Evolutionary conservation across 2,797 vertebrate species (phyloP).

Genomic region (Tympanoctomys barrerae): DNA sequence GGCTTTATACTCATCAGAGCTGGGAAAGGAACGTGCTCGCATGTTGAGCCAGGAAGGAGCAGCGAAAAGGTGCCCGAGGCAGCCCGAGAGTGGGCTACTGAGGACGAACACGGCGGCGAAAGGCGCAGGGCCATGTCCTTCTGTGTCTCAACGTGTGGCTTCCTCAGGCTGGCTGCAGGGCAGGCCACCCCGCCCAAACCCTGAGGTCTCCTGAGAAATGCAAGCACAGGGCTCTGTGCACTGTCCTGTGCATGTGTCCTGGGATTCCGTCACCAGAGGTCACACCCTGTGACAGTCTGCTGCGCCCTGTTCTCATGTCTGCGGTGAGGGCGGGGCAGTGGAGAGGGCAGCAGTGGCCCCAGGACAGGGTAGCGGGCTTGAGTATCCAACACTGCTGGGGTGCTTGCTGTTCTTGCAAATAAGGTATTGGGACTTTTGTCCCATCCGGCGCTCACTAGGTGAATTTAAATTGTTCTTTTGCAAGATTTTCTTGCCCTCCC

Average conservation of each 20-base stretch:
- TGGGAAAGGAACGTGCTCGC: neutral
- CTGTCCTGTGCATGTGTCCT: neutral
- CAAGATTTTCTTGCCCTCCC: neutral
- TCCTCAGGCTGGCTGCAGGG: neutral
- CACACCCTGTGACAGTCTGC: neutral
- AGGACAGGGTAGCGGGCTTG: neutral
- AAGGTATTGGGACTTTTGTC: neutral
- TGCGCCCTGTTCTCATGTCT: neutral
- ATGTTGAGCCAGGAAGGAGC: neutral
- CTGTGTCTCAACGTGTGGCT: neutral
- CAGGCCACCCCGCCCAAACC: neutral
- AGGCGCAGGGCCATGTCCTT: neutral
- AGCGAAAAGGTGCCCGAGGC: neutral
- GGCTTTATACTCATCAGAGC: neutral
- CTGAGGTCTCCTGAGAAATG: neutral
- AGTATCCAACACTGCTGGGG: neutral
- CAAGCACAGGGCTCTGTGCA: neutral
- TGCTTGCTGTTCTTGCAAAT: neutral
- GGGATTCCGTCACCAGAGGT: neutral
- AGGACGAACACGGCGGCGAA: neutral
- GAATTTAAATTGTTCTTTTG: neutral
- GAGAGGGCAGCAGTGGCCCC: neutral
- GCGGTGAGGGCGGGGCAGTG: neutral
- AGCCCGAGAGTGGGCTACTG: neutral
- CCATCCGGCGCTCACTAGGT: neutral